These are phyloP conservation scores for Lymantria dispar DNA, from an alignment of 2,888 invertebrate genomes.

Conservation along the genomic window DNA sequence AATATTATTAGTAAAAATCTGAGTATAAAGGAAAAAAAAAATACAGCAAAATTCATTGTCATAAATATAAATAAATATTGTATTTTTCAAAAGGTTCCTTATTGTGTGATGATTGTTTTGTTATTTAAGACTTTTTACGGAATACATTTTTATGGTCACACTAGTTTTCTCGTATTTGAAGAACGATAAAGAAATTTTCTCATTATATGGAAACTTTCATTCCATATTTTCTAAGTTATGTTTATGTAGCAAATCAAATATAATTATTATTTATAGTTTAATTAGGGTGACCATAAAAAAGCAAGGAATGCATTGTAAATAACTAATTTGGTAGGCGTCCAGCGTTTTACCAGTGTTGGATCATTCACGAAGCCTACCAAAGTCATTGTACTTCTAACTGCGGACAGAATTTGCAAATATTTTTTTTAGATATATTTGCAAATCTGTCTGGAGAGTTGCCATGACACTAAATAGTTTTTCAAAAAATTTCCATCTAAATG, in stretches of 20 bases:
- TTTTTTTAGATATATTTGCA: constrained; percentile 22
- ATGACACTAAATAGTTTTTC: constrained; percentile 45
- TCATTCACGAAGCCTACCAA: constrained; percentile 62
- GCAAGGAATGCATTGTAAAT: constrained; percentile 76
- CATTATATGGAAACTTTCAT: constrained; percentile 35
- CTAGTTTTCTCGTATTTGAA: constrained; percentile 44
- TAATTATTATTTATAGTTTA: constrained; percentile 27
- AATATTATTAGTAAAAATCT: not conserved
- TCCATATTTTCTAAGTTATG: not conserved
- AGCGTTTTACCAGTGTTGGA: constrained; percentile 62
- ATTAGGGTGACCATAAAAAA: constrained; percentile 57
- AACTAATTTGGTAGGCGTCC: constrained; percentile 72
- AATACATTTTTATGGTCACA: constrained; percentile 51
- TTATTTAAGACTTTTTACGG: constrained; percentile 57
- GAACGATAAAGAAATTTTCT: constrained; percentile 39
- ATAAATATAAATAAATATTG: constrained; percentile 53
- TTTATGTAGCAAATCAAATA: too few species aligned
- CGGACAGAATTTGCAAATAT: constrained; percentile 17
- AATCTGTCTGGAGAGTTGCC: constrained; percentile 38
- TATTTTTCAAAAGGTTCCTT: constrained; percentile 68
- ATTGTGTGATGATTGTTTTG: constrained; percentile 75
- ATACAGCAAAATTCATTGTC: constrained; percentile 41
- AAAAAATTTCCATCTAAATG: constrained; percentile 22
- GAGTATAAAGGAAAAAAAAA: not conserved
- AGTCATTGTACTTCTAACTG: constrained; percentile 46